These are phyloP conservation scores for Tipula unca DNA, from an alignment of 2,888 invertebrate genomes.

Conservation along the genomic window DNA sequence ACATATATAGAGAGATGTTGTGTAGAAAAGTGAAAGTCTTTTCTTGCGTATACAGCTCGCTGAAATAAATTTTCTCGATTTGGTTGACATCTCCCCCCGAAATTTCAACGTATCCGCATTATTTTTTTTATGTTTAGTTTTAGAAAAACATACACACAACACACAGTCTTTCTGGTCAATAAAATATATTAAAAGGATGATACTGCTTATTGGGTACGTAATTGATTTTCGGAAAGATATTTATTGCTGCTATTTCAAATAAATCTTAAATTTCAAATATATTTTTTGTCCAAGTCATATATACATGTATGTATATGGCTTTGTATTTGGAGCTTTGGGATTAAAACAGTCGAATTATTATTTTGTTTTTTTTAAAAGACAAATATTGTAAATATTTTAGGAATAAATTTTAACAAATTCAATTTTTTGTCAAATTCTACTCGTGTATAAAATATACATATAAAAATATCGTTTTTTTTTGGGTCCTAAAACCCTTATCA, in stretches of 20 bases:
- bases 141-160: background rate
- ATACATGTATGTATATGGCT: background rate
- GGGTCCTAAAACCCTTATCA: background rate
- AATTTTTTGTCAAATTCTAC: background rate
- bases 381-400: background rate
- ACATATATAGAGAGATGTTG: background rate
- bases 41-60: background rate
- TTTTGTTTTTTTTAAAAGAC: background rate
- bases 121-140: background rate
- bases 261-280: background rate
- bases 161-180: background rate
- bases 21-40: background rate
- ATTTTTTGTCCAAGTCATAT: background rate
- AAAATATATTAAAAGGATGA: background rate
- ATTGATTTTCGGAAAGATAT: background rate
- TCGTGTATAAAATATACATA: no score
- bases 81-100: background rate
- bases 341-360: background rate
- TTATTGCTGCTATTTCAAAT: background rate
- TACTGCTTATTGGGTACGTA: conserved; percentile 8
- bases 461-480: background rate
- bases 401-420: background rate
- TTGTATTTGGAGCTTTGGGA: background rate
- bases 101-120: background rate
- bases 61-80: background rate